Evolutionary conservation across 2,797 vertebrate species (phyloP), one percentile per base, ranked within the genome.

Genomic region (Coccyzus lansbergi): DNA sequence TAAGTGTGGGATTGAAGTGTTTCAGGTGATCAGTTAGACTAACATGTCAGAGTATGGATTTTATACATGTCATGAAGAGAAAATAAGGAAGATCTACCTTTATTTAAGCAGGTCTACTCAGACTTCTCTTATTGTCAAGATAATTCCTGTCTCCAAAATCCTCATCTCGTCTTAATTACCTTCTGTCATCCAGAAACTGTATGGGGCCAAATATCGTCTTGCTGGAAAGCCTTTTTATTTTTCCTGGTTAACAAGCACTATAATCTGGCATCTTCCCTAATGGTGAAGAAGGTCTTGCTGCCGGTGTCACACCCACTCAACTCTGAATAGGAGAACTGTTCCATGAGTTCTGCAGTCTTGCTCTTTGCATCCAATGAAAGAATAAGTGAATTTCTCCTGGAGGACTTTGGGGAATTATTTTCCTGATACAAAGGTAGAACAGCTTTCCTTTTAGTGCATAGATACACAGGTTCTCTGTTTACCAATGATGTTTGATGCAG

Each of bases 21-120:
- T 68, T 63, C 11, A 44, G 28, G 9, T 19, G 46, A 17, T 56
- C 20, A 49, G 9, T 4, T 40, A 82, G 74, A 44, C 33, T 58
- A 28, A 65, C 1, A 16, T 1, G 0, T 15, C 7, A 59, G 22
- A 29, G 18, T 0, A 3, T 44, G 18, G 16, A 4, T 29, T 4
- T 62, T 17, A 21, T n/a, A 38, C 38, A 38, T 12, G 9, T 38
- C 28, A 22, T 42, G 34, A 36, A 79, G 34, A 15, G 8, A 72
- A 38, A 36, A 26, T 26, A 24, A 9, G 15, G 13, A 10, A 68
- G 2, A 56, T n/a, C 2, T 4, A 67, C 4, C 6, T 79, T 90
- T 84, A 38, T 10, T 69, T 36, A 7, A 19, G 7, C 7, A 74
- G 6, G 1, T 40, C 25, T 77, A n/a, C 25, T 49, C 24, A 52